Base-by-base conservation (phyloP, 2,888 invertebrate species). In the Meliscaeva auricollis region DNA sequence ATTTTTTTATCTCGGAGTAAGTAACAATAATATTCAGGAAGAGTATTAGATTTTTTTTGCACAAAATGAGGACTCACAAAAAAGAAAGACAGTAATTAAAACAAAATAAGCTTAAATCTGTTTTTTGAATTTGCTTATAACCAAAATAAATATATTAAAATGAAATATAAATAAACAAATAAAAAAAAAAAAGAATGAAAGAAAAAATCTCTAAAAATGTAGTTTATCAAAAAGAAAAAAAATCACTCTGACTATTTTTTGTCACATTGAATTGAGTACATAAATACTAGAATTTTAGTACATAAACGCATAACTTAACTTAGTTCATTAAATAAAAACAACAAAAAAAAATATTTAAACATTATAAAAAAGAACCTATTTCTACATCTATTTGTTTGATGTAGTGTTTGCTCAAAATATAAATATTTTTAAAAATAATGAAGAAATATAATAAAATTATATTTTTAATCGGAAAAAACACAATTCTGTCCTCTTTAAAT, bases 351-450 rank as follows among this genome's bases (percentile, higher is more conserved):
- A 46, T 35, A 66, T 35, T 32, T 58, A 68, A 41, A 64, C 4
- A 54, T 73, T 72, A 46, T 0, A 69, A 60, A 62, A 56, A 75
- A 58, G 74, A 82, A 68, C 56, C 79, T 87, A 80, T 87, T 70
- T 82, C 87, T 79, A 87, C 87, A 87, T 87, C 87, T 87, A 87
- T 87, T 87, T 85, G 81, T 85, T 85, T 81, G 85, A 85, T 85
- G 85, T 85, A 85, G 85, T 85, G 62, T 81, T 85, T 85, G 85
- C 85, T 85, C 85, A 85, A 85, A 77, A 38, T 9, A 38, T 13
- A 38, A 38, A 81, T 41, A 75, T 76, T 75, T 80, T 84, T 80
- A 66, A 62, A 83, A 78, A 46, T 44, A 48, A 56, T 64, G 3
- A 64, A 78, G 41, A 69, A 80, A 84, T 85, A 81, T 81, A 81